A percentile compares a stretch with the other conserved stretches of the same genome.
Conservation (phyloP, 2,888 invertebrate species). For the Morpho helenor region DNA sequence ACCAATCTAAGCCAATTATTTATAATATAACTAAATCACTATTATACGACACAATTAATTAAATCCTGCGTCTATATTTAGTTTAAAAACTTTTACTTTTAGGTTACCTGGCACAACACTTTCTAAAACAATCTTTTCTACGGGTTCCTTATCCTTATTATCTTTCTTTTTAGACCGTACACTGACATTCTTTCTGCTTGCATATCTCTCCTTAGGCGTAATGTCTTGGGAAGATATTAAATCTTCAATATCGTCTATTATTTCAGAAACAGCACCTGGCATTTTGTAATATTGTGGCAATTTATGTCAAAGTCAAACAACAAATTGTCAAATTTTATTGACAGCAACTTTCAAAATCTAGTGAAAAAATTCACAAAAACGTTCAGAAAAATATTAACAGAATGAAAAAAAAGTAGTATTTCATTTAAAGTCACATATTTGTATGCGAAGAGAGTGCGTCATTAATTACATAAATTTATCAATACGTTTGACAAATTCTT, state of each 20-base stretch:
- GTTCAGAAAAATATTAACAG: too few species aligned
- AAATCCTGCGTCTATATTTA: too few species aligned
- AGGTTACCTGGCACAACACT: conserved; percentile 80
- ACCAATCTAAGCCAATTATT: too few species aligned
- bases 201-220: conserved; percentile 87
- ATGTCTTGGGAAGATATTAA: conserved; percentile 89
- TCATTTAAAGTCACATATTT: too few species aligned
- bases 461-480: too few species aligned
- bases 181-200: conserved; percentile 84
- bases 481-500: too few species aligned
- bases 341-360: background rate
- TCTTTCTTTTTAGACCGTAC: conserved; percentile 80
- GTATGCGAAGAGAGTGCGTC: too few species aligned
- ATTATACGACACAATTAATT: too few species aligned
- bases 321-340: background rate
- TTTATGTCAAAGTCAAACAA: background rate
- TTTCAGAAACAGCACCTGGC: conserved; percentile 81
- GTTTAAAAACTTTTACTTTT: conserved; percentile 16
- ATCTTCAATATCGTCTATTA: conserved; percentile 92
- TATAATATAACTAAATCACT: too few species aligned
- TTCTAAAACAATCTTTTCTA: conserved; percentile 72
- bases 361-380: too few species aligned
- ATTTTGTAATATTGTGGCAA: conserved; percentile 51
- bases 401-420: too few species aligned
- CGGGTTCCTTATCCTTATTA: conserved; percentile 43